Conservation (phyloP, 2,113 vertebrate genomes). For the Murina feae region DNA sequence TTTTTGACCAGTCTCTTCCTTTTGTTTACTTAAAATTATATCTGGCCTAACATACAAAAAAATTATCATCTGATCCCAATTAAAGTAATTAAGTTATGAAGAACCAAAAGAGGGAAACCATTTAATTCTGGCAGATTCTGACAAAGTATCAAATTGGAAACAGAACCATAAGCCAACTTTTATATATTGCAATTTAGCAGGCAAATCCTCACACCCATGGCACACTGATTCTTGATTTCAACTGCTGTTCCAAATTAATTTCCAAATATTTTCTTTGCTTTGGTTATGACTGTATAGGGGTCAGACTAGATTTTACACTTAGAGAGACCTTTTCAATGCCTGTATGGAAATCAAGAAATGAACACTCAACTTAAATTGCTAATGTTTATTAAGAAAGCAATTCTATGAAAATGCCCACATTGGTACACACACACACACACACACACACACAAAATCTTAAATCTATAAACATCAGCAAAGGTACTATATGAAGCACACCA, state of each 20-base stretch:
- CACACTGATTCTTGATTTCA: not conserved
- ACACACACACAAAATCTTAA: too few relatives aligned
- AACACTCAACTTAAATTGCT: not conserved
- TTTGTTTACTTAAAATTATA: constrained; percentile 41
- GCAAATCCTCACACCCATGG: not conserved
- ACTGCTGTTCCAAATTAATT: constrained; percentile 36
- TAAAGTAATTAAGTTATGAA: constrained; percentile 38
- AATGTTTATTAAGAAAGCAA: not conserved
- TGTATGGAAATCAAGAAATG: not conserved
- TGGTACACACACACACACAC: too few relatives aligned
- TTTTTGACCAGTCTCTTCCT: not conserved
- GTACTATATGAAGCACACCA: not conserved
- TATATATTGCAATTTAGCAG: constrained; percentile 26
- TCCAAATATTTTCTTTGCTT: constrained; percentile 39
- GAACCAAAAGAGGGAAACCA: not conserved
- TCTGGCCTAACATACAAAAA: not conserved
- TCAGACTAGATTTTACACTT: not conserved
- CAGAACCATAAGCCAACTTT: constrained; percentile 10
- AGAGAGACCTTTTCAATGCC: not conserved
- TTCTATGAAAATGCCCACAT: not conserved
- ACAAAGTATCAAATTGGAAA: constrained; percentile 29
- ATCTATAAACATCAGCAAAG: not conserved
- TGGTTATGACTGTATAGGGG: not conserved
- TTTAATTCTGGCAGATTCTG: constrained; percentile 49
- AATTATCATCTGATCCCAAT: constrained; percentile 35